Conservation (phyloP, 2,888 invertebrate species). For the Lithosia quadra region DNA sequence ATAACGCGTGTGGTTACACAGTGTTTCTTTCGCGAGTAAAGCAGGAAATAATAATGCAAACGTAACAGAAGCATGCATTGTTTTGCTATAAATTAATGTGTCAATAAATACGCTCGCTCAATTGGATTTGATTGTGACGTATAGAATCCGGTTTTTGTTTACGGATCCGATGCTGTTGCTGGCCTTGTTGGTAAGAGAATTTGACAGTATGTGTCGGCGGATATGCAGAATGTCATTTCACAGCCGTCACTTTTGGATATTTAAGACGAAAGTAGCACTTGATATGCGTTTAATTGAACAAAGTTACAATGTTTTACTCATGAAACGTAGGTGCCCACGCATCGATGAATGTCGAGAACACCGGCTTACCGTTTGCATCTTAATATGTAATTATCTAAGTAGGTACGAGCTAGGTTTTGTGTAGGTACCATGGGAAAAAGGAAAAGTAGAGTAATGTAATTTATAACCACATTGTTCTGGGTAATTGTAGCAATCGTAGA, state of each 20-base stretch:
- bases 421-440: conserved; percentile 32
- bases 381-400: conserved; percentile 42
- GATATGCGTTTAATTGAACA: conserved; percentile 13
- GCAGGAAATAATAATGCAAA: conserved; percentile 66
- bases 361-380: conserved; percentile 36
- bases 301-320: conserved; percentile 24
- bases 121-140: conserved; percentile 74
- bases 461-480: conserved; percentile 20
- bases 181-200: conserved; percentile 77
- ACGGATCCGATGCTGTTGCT: conserved; percentile 69
- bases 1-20: conserved; percentile 58
- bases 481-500: neutral
- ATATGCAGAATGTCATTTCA: conserved; percentile 41
- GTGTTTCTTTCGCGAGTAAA: conserved; percentile 63
- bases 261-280: conserved; percentile 16
- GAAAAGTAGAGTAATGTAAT: conserved; percentile 26
- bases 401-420: conserved; percentile 26
- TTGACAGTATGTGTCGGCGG: conserved; percentile 49
- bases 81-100: conserved; percentile 60
- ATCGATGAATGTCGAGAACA: conserved; percentile 29
- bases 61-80: conserved; percentile 61
- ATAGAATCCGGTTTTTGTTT: conserved; percentile 79
- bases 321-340: conserved; percentile 23
- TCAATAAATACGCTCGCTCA: conserved; percentile 65
- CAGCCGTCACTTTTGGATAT: conserved; percentile 31